These are phyloP conservation scores for Sialia sialis DNA, from an alignment of 2,113 vertebrate species.

Conservation along the genomic window DNA sequence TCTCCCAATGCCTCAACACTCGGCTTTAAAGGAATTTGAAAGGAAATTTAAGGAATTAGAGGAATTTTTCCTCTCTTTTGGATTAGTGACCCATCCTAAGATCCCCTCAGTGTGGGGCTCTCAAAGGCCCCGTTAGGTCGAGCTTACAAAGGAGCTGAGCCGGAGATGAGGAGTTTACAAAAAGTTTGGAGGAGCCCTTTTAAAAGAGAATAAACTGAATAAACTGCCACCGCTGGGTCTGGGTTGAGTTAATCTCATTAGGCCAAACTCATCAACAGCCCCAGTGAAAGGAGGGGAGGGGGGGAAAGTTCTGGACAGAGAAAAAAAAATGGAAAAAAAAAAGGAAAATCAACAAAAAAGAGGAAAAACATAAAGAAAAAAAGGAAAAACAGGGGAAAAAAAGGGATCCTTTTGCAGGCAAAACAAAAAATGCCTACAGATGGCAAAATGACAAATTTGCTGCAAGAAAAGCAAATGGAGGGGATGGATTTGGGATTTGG, in stretches of 20 bases:
- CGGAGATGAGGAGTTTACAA: conserved; percentile 79
- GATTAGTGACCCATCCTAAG: conserved; percentile 91
- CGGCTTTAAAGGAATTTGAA: conserved; percentile 37
- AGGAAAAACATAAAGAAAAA: too few species aligned
- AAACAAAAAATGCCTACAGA: conserved; percentile 85
- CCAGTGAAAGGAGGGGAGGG: conserved; percentile 79
- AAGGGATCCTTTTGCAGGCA: conserved; percentile 70
- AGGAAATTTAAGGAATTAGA: conserved; percentile 67
- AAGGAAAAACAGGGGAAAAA: too few species aligned
- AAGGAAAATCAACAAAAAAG: too few species aligned
- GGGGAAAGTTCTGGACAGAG: conserved; percentile 65
- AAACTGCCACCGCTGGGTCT: conserved; percentile 78
- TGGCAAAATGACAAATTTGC: conserved; percentile 84
- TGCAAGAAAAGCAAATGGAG: conserved; percentile 79
- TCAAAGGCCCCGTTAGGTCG: conserved; percentile 82
- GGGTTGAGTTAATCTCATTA: conserved; percentile 96
- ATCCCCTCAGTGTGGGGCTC: conserved; percentile 79
- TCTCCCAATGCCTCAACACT: conserved; percentile 79
- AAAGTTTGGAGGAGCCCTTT: conserved; percentile 82
- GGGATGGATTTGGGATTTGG: conserved; percentile 56
- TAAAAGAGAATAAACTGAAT: conserved; percentile 86
- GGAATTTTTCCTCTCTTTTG: conserved; percentile 76
- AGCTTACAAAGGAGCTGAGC: conserved; percentile 81
- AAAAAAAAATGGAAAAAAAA: background rate
- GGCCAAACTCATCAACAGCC: conserved; percentile 89